phyloP scores from a whole-genome alignment of 2,888 invertebrate genomes.

The Cremastobaeus sp. region DNA sequence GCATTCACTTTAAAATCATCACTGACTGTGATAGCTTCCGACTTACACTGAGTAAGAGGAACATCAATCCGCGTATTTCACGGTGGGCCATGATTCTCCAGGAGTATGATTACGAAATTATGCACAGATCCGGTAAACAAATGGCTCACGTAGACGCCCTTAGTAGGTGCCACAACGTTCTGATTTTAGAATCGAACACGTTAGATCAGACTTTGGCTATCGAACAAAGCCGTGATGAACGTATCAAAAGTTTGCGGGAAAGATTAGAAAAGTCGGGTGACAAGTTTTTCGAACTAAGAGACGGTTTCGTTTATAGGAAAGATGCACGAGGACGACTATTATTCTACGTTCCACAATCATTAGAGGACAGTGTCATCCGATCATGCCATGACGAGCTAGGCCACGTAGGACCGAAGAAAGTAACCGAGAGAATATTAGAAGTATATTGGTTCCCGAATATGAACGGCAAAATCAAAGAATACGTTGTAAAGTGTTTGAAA shows the following conservation, averaged over 20 bases:
- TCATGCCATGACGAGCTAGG: not conserved
- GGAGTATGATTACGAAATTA: not conserved
- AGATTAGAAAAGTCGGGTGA: not conserved
- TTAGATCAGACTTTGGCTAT: not conserved
- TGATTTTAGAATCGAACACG: not conserved
- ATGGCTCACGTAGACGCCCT: slow-evolving; percentile 11
- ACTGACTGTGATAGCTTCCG: slow-evolving; percentile 67
- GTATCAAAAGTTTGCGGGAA: not conserved
- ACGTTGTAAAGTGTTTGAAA: not conserved
- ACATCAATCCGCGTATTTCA: slow-evolving; percentile 57
- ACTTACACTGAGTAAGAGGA: slow-evolving; percentile 57
- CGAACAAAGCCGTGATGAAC: not conserved
- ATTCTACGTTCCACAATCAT: not conserved
- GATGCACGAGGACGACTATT: not conserved
- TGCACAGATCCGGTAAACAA: not conserved
- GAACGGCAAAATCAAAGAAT: not conserved
- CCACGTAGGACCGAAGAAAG: not conserved
- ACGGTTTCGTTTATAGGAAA: not conserved
- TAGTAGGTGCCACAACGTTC: not conserved
- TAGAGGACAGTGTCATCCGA: not conserved
- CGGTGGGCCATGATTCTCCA: not conserved
- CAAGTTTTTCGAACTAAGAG: not conserved
- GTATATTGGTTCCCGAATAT: not conserved
- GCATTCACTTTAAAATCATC: slow-evolving; percentile 64
- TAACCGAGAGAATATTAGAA: not conserved